Evolutionary conservation across 1,140 invertebrate genomes (phyloP).

Genomic region (Brachionus koreanus): DNA sequence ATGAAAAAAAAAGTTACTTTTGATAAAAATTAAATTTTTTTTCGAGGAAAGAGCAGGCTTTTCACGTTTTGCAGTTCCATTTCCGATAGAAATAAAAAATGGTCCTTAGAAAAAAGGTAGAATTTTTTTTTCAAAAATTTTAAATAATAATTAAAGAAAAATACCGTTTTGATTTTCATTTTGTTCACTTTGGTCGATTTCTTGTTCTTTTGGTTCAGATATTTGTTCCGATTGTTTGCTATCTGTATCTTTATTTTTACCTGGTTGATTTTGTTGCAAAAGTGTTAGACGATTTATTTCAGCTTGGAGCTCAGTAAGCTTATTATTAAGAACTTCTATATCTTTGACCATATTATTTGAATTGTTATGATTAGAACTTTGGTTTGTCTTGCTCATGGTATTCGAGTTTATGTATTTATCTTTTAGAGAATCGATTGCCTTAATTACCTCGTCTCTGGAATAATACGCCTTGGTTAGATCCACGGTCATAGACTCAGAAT

Average conservation of each 20-base stretch:
- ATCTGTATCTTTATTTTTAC: neutral
- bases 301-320: conserved; percentile 20
- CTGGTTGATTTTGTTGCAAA: conserved; percentile 29
- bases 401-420: conserved; percentile 10
- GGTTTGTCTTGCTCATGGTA: neutral
- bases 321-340: conserved; percentile 31
- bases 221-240: neutral
- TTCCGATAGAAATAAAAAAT: conserved; percentile 37
- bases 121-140: neutral
- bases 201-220: neutral
- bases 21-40: conserved; percentile 37
- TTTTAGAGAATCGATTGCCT: conserved; percentile 4
- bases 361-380: neutral
- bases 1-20: conserved; percentile 16
- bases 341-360: conserved; percentile 34
- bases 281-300: conserved; percentile 41
- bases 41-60: conserved; percentile 4
- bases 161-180: conserved; percentile 5
- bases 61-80: conserved; percentile 31
- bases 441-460: conserved; percentile 32
- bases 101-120: neutral
- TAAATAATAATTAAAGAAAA: neutral
- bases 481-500: neutral
- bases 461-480: conserved; percentile 22
- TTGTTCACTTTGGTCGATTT: neutral